phyloP scores from a whole-genome alignment of 1,140 invertebrate genomes.

The Drosophila baimaii region DNA sequence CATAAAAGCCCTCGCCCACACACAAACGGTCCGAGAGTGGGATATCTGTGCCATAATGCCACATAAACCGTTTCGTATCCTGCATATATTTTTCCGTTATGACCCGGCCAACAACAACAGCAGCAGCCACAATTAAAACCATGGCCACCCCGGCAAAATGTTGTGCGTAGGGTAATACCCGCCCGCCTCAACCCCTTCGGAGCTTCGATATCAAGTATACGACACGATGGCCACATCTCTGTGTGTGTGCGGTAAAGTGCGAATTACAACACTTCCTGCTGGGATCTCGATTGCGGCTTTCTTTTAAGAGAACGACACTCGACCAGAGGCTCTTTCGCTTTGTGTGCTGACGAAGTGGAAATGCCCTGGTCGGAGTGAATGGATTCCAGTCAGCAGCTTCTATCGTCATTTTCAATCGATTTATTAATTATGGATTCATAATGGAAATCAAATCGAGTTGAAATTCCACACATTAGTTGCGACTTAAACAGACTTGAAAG shows the following conservation, averaged over 20 bases:
- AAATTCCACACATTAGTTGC: constrained; percentile 55
- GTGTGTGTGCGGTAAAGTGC: constrained; percentile 60
- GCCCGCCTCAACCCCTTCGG: neutral
- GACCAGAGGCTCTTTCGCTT: constrained; percentile 1
- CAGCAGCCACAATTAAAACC: constrained; percentile 71
- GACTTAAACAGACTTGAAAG: constrained; percentile 2
- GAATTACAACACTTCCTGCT: constrained; percentile 75
- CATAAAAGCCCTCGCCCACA: constrained; percentile 31
- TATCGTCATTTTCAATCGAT: constrained; percentile 1
- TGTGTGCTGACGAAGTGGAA: neutral
- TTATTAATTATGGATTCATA: constrained; percentile 35
- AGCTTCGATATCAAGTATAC: constrained; percentile 60
- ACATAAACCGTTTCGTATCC: constrained; percentile 39
- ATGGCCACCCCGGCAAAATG: constrained; percentile 52
- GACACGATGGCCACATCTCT: constrained; percentile 58
- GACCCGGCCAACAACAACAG: constrained; percentile 34
- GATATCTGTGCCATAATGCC: constrained; percentile 42
- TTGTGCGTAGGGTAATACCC: constrained; percentile 47
- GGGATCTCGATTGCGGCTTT: constrained; percentile 43
- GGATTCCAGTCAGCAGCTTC: neutral
- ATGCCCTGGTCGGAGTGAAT: neutral
- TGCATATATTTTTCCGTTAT: constrained; percentile 57
- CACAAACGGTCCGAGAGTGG: neutral
- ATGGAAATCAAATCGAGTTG: constrained; percentile 64
- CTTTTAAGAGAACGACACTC: constrained; percentile 31